Evolutionary conservation across 2,888 invertebrate genomes (phyloP).

Genomic region (Graphium colonna): DNA sequence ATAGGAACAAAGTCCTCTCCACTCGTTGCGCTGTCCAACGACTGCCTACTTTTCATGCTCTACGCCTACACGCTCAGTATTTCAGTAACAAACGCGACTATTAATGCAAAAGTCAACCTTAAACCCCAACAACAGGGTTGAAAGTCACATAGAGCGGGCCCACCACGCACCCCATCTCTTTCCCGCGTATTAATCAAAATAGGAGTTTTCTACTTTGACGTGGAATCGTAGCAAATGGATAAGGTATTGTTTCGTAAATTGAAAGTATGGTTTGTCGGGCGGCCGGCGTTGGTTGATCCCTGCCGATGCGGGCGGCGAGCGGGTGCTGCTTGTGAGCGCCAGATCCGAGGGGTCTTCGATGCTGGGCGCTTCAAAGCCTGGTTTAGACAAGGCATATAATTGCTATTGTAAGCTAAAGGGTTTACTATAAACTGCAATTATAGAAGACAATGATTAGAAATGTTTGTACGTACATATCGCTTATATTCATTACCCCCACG

Average conservation of each 20-base stretch:
- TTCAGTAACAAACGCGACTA: constrained; percentile 57
- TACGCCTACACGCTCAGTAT: constrained; percentile 77
- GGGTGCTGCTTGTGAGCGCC: constrained; percentile 31
- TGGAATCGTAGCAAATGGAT: constrained; percentile 77
- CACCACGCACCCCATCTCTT: constrained; percentile 69
- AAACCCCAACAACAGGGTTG: constrained; percentile 43
- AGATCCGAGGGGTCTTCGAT: constrained; percentile 31
- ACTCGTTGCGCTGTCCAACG: constrained; percentile 58
- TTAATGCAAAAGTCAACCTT: constrained; percentile 52
- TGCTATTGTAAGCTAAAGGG: constrained; percentile 62
- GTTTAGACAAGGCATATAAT: constrained; percentile 71
- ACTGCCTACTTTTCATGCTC: constrained; percentile 77
- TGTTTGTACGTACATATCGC: constrained; percentile 49
- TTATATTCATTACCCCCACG: constrained; percentile 41
- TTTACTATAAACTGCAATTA: constrained; percentile 66
- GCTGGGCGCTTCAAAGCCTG: constrained; percentile 45
- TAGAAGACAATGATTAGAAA: constrained; percentile 62
- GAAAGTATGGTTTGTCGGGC: constrained; percentile 69
- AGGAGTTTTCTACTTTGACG: constrained; percentile 77
- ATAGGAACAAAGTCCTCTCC: constrained; percentile 61
- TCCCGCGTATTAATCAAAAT: constrained; percentile 79
- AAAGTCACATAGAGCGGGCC: constrained; percentile 34
- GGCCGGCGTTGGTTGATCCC: constrained; percentile 49
- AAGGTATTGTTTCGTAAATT: constrained; percentile 79
- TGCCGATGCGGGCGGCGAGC: constrained; percentile 34